phyloP scores from a whole-genome alignment of 1,140 invertebrate genomes.

The Apocrypta bakeri region DNA sequence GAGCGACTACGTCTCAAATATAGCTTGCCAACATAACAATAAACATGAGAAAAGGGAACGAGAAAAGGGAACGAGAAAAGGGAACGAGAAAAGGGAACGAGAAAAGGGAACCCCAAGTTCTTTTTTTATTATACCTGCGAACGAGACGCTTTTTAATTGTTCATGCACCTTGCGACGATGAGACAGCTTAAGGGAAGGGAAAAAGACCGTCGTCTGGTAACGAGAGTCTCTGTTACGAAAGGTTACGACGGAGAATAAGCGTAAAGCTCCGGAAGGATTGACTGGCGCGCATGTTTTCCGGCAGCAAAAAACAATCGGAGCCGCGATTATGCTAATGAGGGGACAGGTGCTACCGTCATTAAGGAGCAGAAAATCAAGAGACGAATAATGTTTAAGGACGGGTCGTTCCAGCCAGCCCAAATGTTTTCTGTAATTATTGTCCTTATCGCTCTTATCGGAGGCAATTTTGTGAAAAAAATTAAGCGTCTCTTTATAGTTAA shows the following conservation, averaged over 20 bases:
- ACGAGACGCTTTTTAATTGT: not conserved
- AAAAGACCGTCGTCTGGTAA: not conserved
- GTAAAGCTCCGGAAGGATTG: too few relatives aligned
- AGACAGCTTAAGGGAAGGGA: not conserved
- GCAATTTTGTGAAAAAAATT: too few relatives aligned
- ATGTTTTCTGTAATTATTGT: not conserved
- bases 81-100: too few relatives aligned
- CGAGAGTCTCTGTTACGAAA: constrained; percentile 1
- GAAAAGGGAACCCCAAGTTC: not conserved
- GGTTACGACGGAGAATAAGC: not conserved
- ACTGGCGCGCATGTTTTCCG: not conserved
- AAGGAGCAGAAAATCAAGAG: not conserved
- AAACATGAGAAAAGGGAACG: not conserved
- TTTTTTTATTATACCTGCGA: not conserved
- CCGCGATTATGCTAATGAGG: constrained; percentile 14
- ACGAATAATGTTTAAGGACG: not conserved
- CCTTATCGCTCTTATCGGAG: too few relatives aligned
- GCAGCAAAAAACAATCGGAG: not conserved
- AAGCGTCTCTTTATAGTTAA: too few relatives aligned
- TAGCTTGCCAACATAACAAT: not conserved
- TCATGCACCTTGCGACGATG: not conserved
- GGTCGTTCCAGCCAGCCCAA: not conserved
- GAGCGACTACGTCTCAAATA: not conserved
- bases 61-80: too few relatives aligned
- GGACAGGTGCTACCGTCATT: not conserved